Evolutionary conservation across 2,888 invertebrate species (phyloP), one percentile per base, ranked within the genome.

Genomic region (Incurvaria masculella): DNA sequence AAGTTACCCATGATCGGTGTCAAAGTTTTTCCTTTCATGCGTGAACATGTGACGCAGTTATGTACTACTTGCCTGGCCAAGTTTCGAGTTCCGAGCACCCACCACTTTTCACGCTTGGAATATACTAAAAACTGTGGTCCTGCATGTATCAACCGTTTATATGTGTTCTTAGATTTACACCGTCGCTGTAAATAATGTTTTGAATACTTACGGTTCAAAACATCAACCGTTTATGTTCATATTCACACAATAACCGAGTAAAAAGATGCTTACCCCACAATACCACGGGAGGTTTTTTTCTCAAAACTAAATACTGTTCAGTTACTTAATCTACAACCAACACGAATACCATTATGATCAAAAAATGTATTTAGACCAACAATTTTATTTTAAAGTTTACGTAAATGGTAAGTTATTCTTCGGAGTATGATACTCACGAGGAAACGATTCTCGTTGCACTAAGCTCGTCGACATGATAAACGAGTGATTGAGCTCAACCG

Each of bases 1-100:
- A 55, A 44, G n/a, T 53, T 49, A 3, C 53, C 51, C 55, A 55
- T 55, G 10, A 52, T 49, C 2, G 52, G 52, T 14, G 39, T 40
- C n/a, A 51, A 16, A 14, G 51, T 53, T 18, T 42, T 42, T 2
- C 40, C 51, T 20, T 44, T n/a, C 5, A 53, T 10, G 1, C 55
- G 51, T 2, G 42, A 18, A 45, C 53, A 51, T 2, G 10, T 45
- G 3, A 54, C 46, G 45, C 54, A 55, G 2, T 45, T 21, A 33
- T 49, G 47, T 2, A 50, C 49, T 2, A 49, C 39, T 5, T 42
- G 39, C 6, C 50, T 43, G 2, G 53, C 53, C 6, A 53, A 48
- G 27, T 52, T 48, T n/a, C 55, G 42, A 21, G 50, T 52, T 8
- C 51, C 47, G 2, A 55, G n/a, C 3, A 52, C 51, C 55, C 53